Conservation (phyloP, 2,797 vertebrate species). For the Steatocranus sp. region DNA sequence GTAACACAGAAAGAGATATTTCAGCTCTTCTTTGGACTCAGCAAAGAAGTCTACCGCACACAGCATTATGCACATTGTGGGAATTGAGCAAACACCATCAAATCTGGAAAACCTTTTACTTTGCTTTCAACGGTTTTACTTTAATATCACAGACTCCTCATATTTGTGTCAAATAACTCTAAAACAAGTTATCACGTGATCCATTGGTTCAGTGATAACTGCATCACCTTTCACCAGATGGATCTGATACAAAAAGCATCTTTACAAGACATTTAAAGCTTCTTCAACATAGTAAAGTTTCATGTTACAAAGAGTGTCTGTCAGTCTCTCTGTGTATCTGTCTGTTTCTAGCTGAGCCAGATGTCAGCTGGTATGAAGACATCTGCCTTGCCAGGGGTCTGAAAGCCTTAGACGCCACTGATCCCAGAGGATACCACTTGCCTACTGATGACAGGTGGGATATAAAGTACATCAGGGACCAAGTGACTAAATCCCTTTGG, state of each 20-base stretch:
- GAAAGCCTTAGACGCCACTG: constrained; percentile 44
- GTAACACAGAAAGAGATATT: constrained; percentile 18
- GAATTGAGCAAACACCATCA: not conserved
- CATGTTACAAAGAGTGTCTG: not conserved
- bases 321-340: not conserved
- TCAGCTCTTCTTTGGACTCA: constrained; percentile 1
- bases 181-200: not conserved
- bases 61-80: not conserved
- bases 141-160: not conserved
- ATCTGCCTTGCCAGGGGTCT: constrained; percentile 47
- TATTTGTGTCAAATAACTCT: not conserved
- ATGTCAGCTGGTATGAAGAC: constrained; percentile 60
- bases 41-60: not conserved
- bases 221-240: not conserved
- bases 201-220: not conserved
- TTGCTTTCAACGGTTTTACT: not conserved
- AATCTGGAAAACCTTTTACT: not conserved
- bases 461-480: constrained; percentile 25
- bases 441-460: constrained; percentile 54
- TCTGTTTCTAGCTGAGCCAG: constrained; percentile 41
- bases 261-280: not conserved
- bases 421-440: constrained; percentile 52
- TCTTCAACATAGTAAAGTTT: not conserved
- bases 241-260: not conserved
- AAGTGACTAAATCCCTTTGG: constrained; percentile 22